A percentile compares a stretch with the other conserved stretches of the same genome.
Evolutionary conservation across 2,888 invertebrate species (phyloP).

Genomic region (Iphiclides podalirius): DNA sequence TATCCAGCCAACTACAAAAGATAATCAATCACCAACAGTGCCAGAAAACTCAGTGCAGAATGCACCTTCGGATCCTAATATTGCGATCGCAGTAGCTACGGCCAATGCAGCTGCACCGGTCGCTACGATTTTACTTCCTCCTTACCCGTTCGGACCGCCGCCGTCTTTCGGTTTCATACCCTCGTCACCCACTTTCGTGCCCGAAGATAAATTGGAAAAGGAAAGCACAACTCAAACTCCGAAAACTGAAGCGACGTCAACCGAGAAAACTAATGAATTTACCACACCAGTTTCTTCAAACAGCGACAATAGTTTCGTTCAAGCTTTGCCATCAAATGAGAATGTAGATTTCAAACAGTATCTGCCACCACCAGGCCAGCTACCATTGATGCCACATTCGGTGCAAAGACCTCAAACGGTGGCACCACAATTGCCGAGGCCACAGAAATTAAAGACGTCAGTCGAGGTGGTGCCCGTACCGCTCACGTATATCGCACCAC

Average conservation of each 20-base stretch:
- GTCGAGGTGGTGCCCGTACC: conserved; percentile 69
- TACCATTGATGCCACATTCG: conserved; percentile 31
- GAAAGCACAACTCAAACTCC: conserved; percentile 44
- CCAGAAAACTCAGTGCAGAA: conserved; percentile 36
- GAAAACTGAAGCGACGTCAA: conserved; percentile 38
- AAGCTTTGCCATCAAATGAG: conserved; percentile 59
- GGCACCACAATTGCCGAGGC: conserved; percentile 18
- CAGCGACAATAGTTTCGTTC: conserved; percentile 57
- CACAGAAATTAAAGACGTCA: conserved; percentile 60
- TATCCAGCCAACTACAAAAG: conserved; percentile 30
- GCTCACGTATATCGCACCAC: conserved; percentile 65
- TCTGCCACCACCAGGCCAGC: conserved; percentile 42
- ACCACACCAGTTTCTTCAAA: conserved; percentile 56
- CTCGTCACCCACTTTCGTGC: conserved; percentile 43
- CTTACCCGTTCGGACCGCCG: conserved; percentile 67
- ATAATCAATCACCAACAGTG: conserved; percentile 27
- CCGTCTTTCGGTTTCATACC: conserved; percentile 55
- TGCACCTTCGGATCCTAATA: conserved; percentile 51
- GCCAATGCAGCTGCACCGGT: conserved; percentile 69
- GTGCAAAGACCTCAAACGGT: conserved; percentile 6
- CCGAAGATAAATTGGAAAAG: conserved; percentile 50
- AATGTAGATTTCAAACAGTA: conserved; percentile 55
- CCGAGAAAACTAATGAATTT: conserved; percentile 44
- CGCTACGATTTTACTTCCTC: conserved; percentile 65
- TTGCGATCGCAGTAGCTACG: conserved; percentile 68